Percentiles rank a stretch among this genome's conserved stretches.
Conservation (phyloP, 1,140 invertebrate species). For the Meteorus sp. region DNA sequence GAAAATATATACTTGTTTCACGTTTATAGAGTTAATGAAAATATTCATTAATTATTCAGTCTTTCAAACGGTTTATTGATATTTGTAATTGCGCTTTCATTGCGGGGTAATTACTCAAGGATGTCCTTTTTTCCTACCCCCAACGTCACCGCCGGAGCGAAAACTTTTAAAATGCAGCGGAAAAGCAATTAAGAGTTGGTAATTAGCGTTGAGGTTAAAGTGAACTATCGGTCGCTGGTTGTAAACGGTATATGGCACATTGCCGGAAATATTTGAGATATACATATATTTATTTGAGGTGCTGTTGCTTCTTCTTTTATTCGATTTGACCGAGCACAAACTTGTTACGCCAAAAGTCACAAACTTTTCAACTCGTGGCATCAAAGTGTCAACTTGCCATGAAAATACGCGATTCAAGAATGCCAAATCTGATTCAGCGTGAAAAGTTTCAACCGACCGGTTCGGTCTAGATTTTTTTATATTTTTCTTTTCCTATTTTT, state of each 20-base stretch:
- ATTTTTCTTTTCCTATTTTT: constrained; percentile 17
- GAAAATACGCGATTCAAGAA: constrained; percentile 23
- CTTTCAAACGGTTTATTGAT: not conserved
- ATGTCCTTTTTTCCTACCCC: not conserved
- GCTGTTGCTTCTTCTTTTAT: not conserved
- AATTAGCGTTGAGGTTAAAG: constrained; percentile 4
- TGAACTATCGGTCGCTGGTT: not conserved
- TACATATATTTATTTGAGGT: no score
- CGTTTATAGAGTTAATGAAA: no score
- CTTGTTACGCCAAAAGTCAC: constrained; percentile 16
- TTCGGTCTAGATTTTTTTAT: not conserved
- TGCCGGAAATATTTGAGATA: not conserved
- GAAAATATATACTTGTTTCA: no score
- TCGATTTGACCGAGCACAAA: constrained; percentile 13
- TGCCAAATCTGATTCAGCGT: constrained; percentile 24
- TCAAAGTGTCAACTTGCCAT: constrained; percentile 26
- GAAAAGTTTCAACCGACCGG: constrained; percentile 9
- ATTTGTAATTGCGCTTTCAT: no score
- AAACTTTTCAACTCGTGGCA: constrained; percentile 26
- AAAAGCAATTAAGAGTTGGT: constrained; percentile 17
- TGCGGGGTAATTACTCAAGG: not conserved
- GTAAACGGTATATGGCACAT: not conserved
- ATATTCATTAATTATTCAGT: not conserved
- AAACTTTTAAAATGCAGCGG: not conserved
- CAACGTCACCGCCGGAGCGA: no score